These are phyloP conservation scores for Plutomurus gul DNA, from an alignment of 1,140 invertebrate species.

Conservation along the genomic window DNA sequence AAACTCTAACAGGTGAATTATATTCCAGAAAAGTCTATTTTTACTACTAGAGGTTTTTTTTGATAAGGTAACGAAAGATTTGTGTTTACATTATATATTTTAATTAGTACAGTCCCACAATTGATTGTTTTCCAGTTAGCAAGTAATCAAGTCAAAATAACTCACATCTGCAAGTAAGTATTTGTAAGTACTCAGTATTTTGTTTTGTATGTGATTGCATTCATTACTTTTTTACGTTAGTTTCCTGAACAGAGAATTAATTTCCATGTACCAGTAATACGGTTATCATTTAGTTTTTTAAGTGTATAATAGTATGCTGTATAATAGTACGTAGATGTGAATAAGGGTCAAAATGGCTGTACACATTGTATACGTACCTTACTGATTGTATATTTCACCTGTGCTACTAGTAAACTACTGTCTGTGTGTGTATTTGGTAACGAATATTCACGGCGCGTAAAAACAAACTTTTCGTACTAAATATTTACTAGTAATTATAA, in stretches of 20 bases:
- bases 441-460: too few species aligned
- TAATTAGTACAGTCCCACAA: slow-evolving; percentile 8
- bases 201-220: too few species aligned
- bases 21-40: too few species aligned
- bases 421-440: not conserved
- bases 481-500: too few species aligned
- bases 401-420: not conserved
- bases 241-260: too few species aligned
- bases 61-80: too few species aligned
- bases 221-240: too few species aligned
- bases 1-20: too few species aligned
- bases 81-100: too few species aligned
- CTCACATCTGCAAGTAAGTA: not conserved
- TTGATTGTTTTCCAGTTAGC: slow-evolving; percentile 20
- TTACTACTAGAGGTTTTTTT: too few species aligned
- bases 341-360: not conserved
- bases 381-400: not conserved
- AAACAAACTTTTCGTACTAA: too few species aligned
- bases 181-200: not conserved
- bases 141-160: slow-evolving; percentile 16
- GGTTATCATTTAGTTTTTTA: not conserved
- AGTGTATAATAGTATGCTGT: not conserved
- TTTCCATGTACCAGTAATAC: not conserved
- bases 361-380: too few species aligned
- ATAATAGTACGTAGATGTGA: not conserved